phyloP scores from a whole-genome alignment of 1,140 invertebrate genomes.

The Leptinotarsa lineolata region DNA sequence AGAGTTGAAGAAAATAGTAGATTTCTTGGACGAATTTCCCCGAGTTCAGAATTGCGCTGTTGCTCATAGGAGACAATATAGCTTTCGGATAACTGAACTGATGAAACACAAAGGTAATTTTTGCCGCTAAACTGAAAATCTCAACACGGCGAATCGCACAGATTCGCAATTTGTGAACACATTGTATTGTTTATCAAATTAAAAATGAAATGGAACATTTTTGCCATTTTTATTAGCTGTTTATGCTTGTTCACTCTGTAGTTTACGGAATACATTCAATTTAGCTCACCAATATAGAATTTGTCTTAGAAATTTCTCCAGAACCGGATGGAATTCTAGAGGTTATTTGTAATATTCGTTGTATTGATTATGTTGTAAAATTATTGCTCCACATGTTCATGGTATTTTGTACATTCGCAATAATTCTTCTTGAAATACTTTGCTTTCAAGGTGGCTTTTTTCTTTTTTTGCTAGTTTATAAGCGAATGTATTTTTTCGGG shows the following conservation, averaged over 20 bases:
- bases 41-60: slow-evolving; percentile 18
- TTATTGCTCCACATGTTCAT: slow-evolving; percentile 28
- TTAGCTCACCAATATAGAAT: slow-evolving; percentile 43
- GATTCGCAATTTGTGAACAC: slow-evolving; percentile 2
- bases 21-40: not conserved
- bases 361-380: slow-evolving; percentile 38
- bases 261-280: slow-evolving; percentile 33
- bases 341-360: slow-evolving; percentile 9
- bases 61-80: slow-evolving; percentile 47
- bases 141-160: slow-evolving; percentile 25
- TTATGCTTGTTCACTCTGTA: slow-evolving; percentile 38
- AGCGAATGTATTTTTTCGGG: slow-evolving; percentile 33
- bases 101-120: slow-evolving; percentile 6
- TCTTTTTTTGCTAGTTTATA: slow-evolving; percentile 33
- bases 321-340: slow-evolving; percentile 32
- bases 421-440: slow-evolving; percentile 24
- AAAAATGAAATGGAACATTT: slow-evolving; percentile 32
- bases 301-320: slow-evolving; percentile 35
- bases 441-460: slow-evolving; percentile 26
- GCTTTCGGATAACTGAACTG: slow-evolving; percentile 24
- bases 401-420: slow-evolving; percentile 18
- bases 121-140: slow-evolving; percentile 12
- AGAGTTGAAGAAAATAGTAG: not conserved
- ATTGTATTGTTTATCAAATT: slow-evolving; percentile 30
- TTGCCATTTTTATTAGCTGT: slow-evolving; percentile 43